These are phyloP conservation scores for Pachycephala philippinensis DNA, from an alignment of 2,113 vertebrate species.

Conservation along the genomic window DNA sequence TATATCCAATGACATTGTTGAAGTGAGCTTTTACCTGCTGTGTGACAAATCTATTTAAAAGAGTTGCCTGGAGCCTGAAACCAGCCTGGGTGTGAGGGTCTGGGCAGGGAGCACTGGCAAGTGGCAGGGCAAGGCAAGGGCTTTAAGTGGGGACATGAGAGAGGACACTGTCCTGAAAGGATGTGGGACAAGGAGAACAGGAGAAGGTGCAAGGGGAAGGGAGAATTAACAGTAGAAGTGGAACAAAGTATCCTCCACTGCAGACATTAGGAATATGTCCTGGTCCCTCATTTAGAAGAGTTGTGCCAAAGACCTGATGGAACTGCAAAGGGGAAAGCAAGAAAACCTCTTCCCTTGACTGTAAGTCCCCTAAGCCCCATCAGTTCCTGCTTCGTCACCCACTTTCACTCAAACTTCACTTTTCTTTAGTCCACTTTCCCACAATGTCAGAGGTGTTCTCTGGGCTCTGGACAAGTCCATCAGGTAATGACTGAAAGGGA, in stretches of 20 bases:
- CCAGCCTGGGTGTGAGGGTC: neutral
- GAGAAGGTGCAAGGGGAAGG: neutral
- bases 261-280: neutral
- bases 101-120: neutral
- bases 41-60: neutral
- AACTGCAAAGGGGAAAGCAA: neutral
- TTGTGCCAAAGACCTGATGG: neutral
- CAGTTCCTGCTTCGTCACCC: neutral
- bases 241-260: neutral
- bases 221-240: neutral
- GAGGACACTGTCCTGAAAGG: neutral
- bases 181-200: neutral
- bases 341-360: neutral
- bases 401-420: neutral
- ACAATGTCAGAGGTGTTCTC: neutral
- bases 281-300: neutral
- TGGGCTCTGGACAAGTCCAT: neutral
- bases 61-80: neutral
- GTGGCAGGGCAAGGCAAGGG: neutral
- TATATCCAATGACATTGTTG: no score
- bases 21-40: neutral
- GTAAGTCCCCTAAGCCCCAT: accelerated
- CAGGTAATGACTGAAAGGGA: neutral
- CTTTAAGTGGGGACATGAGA: neutral
- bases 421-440: neutral